Conservation (phyloP, 2,113 vertebrate genomes). For the Uria lomvia region DNA sequence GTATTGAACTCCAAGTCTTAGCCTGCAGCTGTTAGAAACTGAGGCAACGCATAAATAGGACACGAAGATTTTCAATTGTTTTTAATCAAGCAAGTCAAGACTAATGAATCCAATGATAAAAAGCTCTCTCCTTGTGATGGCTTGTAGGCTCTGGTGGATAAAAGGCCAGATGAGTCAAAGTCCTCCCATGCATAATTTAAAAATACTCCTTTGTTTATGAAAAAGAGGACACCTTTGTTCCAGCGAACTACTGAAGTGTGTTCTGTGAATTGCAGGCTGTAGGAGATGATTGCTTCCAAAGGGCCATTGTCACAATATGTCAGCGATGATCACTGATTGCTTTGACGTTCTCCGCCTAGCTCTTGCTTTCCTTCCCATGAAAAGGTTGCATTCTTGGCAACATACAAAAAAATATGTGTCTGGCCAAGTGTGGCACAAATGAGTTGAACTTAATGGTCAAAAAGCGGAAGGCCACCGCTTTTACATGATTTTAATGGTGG, state of each 20-base stretch:
- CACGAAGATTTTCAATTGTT: accelerated
- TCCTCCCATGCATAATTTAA: background rate
- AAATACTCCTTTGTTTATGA: background rate
- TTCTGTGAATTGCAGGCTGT: accelerated
- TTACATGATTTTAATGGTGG: background rate
- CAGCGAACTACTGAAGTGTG: background rate
- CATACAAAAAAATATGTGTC: background rate
- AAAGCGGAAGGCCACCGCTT: background rate
- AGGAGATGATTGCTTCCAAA: background rate
- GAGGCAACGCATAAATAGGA: background rate
- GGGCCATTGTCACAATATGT: background rate
- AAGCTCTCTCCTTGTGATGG: background rate
- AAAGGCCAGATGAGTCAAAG: background rate
- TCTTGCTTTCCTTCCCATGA: background rate
- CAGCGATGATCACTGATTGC: background rate
- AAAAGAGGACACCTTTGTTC: background rate
- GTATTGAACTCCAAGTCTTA: accelerated
- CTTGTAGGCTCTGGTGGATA: background rate
- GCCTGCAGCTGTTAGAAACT: background rate
- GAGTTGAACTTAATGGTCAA: background rate
- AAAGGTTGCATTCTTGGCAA: background rate
- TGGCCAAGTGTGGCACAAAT: background rate
- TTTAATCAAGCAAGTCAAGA: background rate
- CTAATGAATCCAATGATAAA: background rate
- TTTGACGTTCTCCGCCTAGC: background rate